Percentiles rank a stretch among this genome's conserved stretches.
Evolutionary conservation across 2,113 vertebrate species (phyloP).

Genomic region (Gyps fulvus): DNA sequence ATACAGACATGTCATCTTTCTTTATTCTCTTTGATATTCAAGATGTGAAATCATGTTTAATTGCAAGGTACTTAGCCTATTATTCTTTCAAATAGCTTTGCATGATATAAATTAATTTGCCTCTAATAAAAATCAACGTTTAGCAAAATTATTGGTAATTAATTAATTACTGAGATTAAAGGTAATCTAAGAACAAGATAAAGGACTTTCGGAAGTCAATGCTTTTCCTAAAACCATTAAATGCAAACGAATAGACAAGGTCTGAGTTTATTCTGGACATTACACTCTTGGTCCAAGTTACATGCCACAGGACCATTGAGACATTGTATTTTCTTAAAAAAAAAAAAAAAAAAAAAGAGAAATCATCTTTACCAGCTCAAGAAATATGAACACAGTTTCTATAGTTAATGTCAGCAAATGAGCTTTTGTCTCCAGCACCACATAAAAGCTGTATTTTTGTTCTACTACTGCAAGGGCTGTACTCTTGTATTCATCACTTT

Average conservation of each 20-base stretch:
- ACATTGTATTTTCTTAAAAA: background rate
- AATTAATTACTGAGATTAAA: background rate
- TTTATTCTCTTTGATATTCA: background rate
- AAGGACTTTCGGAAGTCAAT: background rate
- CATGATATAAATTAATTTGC: background rate
- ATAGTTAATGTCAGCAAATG: background rate
- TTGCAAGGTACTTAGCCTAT: background rate
- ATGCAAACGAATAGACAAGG: background rate
- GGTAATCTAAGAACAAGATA: background rate
- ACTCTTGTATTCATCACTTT: background rate
- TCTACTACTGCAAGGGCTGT: background rate
- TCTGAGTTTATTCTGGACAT: background rate
- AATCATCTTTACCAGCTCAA: background rate
- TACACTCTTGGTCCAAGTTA: background rate
- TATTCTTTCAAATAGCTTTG: background rate
- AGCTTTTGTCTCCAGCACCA: background rate
- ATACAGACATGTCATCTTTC: background rate
- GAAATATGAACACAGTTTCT: background rate
- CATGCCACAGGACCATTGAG: background rate
- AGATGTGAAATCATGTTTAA: background rate
- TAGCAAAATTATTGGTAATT: background rate
- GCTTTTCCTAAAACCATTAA: background rate
- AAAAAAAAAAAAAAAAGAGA: too few relatives aligned
- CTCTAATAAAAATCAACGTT: background rate
- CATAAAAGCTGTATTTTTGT: background rate